Evolutionary conservation across 2,797 vertebrate species (phyloP), one percentile per base, ranked within the genome.

Genomic region (Platalea minor): DNA sequence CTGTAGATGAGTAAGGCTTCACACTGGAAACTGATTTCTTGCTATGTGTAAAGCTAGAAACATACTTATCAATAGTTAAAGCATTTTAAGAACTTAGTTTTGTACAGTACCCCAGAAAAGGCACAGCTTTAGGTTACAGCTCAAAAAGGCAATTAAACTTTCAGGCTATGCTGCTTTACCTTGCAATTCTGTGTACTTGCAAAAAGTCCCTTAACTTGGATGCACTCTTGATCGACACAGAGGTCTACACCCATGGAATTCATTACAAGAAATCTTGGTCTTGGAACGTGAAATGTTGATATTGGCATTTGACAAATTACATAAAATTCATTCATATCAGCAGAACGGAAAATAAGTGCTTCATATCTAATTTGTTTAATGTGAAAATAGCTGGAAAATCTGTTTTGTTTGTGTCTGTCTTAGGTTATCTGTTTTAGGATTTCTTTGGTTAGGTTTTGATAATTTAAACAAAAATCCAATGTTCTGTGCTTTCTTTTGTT

Each of bases 361-460:
- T 87, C 2, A 0, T 57, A 72, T 75, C 28, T 63, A 10, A 53
- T 64, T 83, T 57, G 20, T 72, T 94, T 87, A 21, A 48, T 75
- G 23, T 77, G 73, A 67, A 91, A 83, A 78, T 37, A 88, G 65
- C 61, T 90, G 89, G 77, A 67, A 94, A 88, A 85, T 75, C n/a
- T 89, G 60, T 31, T 89, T 89, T 70, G 56, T 87, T 85, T 96
- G 43, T 85, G 35, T 77, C 45, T 95, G 77, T 75, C 72, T 83
- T 54, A 67, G 23, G 45, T 89, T 96, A 83, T 80, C 84, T 54
- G 39, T 77, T 89, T 59, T 53, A 81, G 33, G 75, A 61, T 85
- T 95, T 89, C 41, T 91, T 79, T 77, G 45, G 70, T 85, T 85
- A 46, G 43, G 33, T 91, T 95, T 85, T 87, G 76, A 65, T 75